Conservation (phyloP, 2,113 vertebrate species). For the Silurus asotus region DNA sequence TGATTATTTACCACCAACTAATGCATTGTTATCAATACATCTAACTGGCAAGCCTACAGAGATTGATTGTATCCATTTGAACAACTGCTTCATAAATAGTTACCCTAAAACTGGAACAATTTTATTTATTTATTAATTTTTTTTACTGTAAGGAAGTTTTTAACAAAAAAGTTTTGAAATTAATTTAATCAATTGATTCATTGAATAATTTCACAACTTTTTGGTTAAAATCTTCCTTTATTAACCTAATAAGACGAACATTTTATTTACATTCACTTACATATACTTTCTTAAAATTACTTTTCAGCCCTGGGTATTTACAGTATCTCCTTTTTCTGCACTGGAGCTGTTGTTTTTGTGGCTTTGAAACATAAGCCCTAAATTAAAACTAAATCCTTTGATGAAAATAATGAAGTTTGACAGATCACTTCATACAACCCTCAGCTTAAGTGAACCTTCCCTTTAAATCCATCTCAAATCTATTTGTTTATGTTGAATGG, state of each 20-base stretch:
- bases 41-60: neutral
- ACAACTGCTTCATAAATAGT: neutral
- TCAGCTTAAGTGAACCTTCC: neutral
- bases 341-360: neutral
- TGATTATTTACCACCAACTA: neutral
- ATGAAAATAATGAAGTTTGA: neutral
- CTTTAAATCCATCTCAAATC: neutral
- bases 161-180: too few relatives aligned
- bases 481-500: constrained; percentile 15
- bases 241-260: neutral
- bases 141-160: neutral
- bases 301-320: neutral
- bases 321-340: neutral
- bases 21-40: neutral
- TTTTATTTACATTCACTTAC: neutral
- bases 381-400: neutral
- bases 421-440: neutral
- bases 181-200: too few relatives aligned
- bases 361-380: neutral
- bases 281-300: neutral
- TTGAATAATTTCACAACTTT: neutral
- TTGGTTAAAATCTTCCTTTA: neutral
- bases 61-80: neutral
- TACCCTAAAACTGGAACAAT: neutral
- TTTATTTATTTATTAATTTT: neutral